Base-by-base conservation (phyloP, 1,140 invertebrate species). In the Physella acuta region DNA sequence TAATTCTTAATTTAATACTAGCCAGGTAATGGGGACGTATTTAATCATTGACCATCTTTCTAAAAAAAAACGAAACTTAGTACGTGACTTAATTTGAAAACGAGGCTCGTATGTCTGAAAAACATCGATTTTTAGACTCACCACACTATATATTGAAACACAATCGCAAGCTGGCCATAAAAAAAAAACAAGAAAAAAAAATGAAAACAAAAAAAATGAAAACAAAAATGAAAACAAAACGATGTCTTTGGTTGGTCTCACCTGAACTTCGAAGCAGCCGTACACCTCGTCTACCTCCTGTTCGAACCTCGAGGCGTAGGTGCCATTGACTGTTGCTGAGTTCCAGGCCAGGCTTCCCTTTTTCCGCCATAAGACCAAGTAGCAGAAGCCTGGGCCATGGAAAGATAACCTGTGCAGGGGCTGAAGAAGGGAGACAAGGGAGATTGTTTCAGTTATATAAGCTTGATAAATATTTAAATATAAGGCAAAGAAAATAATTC, bases 351-450 rank as follows among this genome's bases (percentile, higher is more conserved):
- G 76, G 56, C 76, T 80, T 11, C 79, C 76, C 37, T 78, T 76
- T n/a, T 52, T 71, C 59, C 79, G 61, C 75, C 76, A 99, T 71
- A 90, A 92, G 1, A 99, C 92, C 71, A 91, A 88, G 82, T 99
- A 99, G 76, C 91, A 90, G 86, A 99, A 97, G 62, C 90, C 90
- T 0, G 94, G 94, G 0, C 91, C 97, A 87, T 98, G 97, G 84
- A 99, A 97, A 74, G 98, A 94, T 78, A 98, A 94, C 85, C 95
- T 90, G 0, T 94, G 91, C 94, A 99, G 97, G 65, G 92, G 90
- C 91, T 92, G 83, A n/a, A 79, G 81, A 55, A 56, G 55, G 64
- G 34, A 17, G 5, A 30, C 0, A n/a, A n/a, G n/a, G n/a, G n/a
- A n/a, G n/a, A n/a, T n/a, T n/a, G n/a, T n/a, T n/a, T n/a, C n/a